Base-by-base conservation (phyloP, 2,888 invertebrate species). In the Oscheius sp. region DNA sequence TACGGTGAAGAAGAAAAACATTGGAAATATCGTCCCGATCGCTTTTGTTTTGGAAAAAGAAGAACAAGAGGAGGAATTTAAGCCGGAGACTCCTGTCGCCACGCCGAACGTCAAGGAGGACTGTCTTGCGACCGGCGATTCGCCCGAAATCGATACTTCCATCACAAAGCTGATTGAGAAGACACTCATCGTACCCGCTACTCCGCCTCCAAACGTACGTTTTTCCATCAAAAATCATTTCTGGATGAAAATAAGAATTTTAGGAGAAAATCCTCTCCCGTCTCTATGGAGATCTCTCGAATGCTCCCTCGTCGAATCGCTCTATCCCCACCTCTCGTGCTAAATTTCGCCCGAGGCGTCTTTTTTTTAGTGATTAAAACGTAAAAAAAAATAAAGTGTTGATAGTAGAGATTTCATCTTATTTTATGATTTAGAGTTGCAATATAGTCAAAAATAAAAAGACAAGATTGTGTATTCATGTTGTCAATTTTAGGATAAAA, bases 231-330 rank as follows among this genome's bases (percentile, higher is more conserved):
- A n/a, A n/a, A n/a, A n/a, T n/a, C n/a, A n/a, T 3, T 3, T 34
- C 37, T 12, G 42, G 4, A n/a, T 3, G 3, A 3, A 6, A n/a
- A 4, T 17, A 3, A 15, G n/a, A 3, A n/a, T 15, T 42, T 42
- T 17, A 42, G 42, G 34, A n/a, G 2, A 5, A 33, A 2, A 34
- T 55, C 20, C 31, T 55, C 23, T 34, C 17, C 25, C 33, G 37
- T 12, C 55, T 34, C 17, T 55, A 55, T 20, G 55, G 55, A 6
- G 55, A 55, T 34, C 20, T 55, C 34, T 34, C 55, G 17, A 20
- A 34, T 20, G 55, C 55, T 0, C 55, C 55, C 10, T 34, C 34
- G 17, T 55, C 55, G 17, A 34, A 55, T 33, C 55, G 55, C 33
- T n/a, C n/a, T n/a, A n/a, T n/a, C n/a, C 10, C 23, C 17, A 33